Evolutionary conservation across 2,797 vertebrate genomes (phyloP), one percentile per base, ranked within the genome.

Genomic region (Okamejei kenojei): DNA sequence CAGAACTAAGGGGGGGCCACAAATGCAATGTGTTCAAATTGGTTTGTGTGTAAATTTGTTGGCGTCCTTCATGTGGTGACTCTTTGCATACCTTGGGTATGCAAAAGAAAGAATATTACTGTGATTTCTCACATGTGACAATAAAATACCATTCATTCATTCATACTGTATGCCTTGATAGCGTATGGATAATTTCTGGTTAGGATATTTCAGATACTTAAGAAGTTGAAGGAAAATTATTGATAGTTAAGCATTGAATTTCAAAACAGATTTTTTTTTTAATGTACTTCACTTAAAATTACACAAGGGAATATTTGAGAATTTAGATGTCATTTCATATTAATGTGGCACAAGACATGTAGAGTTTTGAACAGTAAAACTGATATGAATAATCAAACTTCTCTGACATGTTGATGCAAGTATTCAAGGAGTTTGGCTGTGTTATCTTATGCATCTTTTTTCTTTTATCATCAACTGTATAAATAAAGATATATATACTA

Each of bases 401-500:
- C 29, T 5, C 32, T 23, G 5, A 91, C 73, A 10, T 92, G 71
- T 80, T 45, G n/a, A 74, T 74, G 38, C n/a, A 54, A 76, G 38
- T 58, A 76, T 92, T 76, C 38, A 29, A 90, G 35, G 11, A 91
- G 10, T 38, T 90, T 65, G 10, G 7, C 8, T 1, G 10, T 91
- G 38, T 76, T 74, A 54, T 9, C 68, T 91, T 88, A 88, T 54
- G 68, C 90, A 73, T 17, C 71, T n/a, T n/a, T 38, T 38, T 76
- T 68, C 45, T 74, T 32, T 88, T 88, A 86, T 7, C n/a, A 68
- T 68, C 84, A 88, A 58, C 26, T 92, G 23, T 92, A 58, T 92
- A 76, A 92, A 76, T 92, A 74, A 76, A 79, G 58, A 92, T 38
- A n/a, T 29, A n/a, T 15, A 74, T 26, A 76, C 0, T 15, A 32